phyloP scores from a whole-genome alignment of 2,797 vertebrate species.

The Myotis daubentonii region DNA sequence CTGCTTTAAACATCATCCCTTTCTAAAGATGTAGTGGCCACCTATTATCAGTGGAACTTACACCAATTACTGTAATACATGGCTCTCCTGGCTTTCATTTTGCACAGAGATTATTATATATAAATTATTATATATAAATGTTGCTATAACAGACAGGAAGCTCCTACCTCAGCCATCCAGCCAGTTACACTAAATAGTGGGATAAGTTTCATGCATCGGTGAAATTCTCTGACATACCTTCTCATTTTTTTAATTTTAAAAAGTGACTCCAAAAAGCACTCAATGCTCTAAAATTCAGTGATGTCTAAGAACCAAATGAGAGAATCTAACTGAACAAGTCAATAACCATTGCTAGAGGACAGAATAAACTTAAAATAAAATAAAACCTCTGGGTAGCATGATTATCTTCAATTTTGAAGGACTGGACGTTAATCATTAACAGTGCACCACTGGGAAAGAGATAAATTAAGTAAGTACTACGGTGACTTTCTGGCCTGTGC shows the following conservation, averaged over 20 bases:
- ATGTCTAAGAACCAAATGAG: background rate
- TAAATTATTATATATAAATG: background rate
- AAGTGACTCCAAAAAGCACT: background rate
- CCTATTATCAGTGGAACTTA: background rate
- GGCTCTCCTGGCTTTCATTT: background rate
- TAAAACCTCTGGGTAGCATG: background rate
- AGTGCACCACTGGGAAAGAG: background rate
- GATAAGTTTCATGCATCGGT: background rate
- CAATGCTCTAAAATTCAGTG: background rate
- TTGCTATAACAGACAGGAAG: background rate
- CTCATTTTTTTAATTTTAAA: conserved; percentile 38
- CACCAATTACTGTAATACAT: background rate
- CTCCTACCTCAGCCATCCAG: background rate
- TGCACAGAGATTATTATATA: background rate
- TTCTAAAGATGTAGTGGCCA: background rate
- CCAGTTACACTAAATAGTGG: background rate
- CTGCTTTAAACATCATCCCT: conserved; percentile 18
- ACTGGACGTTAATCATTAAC: conserved; percentile 63
- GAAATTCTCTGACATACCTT: background rate
- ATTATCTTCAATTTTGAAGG: conserved; percentile 48
- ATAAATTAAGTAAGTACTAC: conserved; percentile 55
- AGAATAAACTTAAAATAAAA: conserved; percentile 48
- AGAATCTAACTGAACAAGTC: background rate
- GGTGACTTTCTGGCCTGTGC: conserved; percentile 32
- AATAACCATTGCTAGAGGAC: conserved; percentile 9